Evolutionary conservation across 2,888 invertebrate species (phyloP).

Genomic region (Drosophila demipolita): DNA sequence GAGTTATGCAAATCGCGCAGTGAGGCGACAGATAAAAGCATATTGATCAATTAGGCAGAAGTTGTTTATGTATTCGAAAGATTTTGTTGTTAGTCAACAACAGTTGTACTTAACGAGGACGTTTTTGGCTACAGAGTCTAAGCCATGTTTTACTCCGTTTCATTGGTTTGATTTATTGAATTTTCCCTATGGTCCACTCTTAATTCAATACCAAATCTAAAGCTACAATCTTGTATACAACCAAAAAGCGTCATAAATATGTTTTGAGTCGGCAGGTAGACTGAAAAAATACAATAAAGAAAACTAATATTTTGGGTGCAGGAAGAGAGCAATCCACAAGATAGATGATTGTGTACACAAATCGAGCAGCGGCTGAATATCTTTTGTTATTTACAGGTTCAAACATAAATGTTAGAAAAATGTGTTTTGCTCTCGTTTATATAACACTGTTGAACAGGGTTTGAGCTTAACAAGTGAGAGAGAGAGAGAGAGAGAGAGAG

Average conservation of each 20-base stretch:
- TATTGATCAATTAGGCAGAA: slow-evolving; percentile 78
- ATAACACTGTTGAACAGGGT: background rate
- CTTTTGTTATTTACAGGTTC: slow-evolving; percentile 30
- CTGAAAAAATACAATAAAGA: background rate
- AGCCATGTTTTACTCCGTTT: background rate
- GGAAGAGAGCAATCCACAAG: slow-evolving; percentile 17
- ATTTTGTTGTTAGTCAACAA: slow-evolving; percentile 20
- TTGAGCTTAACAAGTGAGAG: background rate
- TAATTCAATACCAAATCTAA: slow-evolving; percentile 1
- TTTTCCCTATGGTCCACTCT: background rate
- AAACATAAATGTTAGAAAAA: slow-evolving; percentile 35
- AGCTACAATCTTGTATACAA: background rate
- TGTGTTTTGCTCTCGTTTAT: slow-evolving; percentile 12
- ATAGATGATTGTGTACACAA: slow-evolving; percentile 17
- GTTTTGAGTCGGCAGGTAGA: background rate
- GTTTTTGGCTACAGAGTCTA: background rate
- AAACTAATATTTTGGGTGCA: background rate
- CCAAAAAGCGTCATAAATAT: slow-evolving; percentile 25
- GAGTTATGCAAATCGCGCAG: slow-evolving; percentile 65
- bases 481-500: slow-evolving; percentile 13
- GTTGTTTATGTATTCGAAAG: slow-evolving; percentile 50
- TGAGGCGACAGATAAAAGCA: slow-evolving; percentile 45
- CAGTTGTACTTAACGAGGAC: background rate
- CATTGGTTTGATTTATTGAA: slow-evolving; percentile 5
- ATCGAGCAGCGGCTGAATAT: slow-evolving; percentile 7